A percentile compares a stretch with the other conserved stretches of the same genome.
Conservation (phyloP, 2,113 vertebrate genomes). For the Phylloscopus trochilus region DNA sequence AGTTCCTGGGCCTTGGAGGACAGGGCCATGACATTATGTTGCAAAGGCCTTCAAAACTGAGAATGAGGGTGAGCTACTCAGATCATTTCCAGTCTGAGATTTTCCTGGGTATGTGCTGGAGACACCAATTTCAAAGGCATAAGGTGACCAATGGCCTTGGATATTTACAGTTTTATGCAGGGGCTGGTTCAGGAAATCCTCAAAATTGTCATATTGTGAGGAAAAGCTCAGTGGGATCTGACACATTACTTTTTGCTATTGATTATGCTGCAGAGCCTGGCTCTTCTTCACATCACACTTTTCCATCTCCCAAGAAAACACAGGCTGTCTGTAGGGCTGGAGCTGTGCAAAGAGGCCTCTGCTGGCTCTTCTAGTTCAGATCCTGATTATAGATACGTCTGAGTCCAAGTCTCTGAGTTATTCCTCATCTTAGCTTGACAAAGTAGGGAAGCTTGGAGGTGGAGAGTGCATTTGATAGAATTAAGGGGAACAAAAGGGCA, state of each 20-base stretch:
- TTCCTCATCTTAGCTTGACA: background rate
- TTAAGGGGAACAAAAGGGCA: constrained; percentile 41
- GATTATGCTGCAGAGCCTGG: background rate
- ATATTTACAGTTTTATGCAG: background rate
- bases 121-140: background rate
- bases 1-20: background rate
- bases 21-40: background rate
- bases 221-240: background rate
- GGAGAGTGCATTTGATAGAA: background rate
- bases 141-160: background rate
- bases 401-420: background rate
- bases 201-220: background rate
- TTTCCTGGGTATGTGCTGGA: background rate
- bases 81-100: background rate
- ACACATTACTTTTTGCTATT: background rate
- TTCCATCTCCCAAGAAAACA: background rate
- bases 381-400: background rate
- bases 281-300: accelerated
- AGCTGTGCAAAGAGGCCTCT: background rate
- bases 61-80: background rate
- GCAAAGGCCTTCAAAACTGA: background rate
- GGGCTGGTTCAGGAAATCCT: background rate
- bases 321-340: background rate
- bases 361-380: background rate
- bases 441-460: background rate